Conservation (phyloP, 2,888 invertebrate genomes). For the Stegophylla sp. region DNA sequence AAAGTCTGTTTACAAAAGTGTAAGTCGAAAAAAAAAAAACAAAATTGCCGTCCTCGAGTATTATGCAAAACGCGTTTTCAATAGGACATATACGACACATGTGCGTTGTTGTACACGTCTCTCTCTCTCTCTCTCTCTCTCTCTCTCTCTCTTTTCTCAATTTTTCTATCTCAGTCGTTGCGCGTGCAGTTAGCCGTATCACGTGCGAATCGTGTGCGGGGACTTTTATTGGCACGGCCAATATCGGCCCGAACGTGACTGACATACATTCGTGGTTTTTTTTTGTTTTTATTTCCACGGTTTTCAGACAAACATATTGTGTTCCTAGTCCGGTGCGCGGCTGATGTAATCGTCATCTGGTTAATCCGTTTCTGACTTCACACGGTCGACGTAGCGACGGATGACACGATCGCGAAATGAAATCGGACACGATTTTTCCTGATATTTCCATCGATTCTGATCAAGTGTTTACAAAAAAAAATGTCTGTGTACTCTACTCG, state of each 20-base stretch:
- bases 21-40: constrained; percentile 23
- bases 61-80: constrained; percentile 25
- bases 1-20: constrained; percentile 37
- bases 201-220: neutral
- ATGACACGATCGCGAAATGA: no score
- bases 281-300: neutral
- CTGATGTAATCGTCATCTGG: no score
- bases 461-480: no score
- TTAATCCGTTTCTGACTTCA: no score
- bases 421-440: no score
- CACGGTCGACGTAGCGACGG: no score
- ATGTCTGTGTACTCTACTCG: no score
- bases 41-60: constrained; percentile 18
- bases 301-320: no score
- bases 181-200: neutral
- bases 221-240: constrained; percentile 9
- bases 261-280: constrained; percentile 12
- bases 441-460: no score
- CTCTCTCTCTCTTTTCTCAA: neutral
- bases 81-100: neutral
- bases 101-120: no score
- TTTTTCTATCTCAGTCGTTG: no score
- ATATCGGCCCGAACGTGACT: constrained; percentile 10
- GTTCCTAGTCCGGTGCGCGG: no score
- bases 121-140: neutral